Percentiles rank a stretch among this genome's conserved stretches.
Evolutionary conservation across 2,888 invertebrate genomes (phyloP).

Genomic region (Clanis bilineata): DNA sequence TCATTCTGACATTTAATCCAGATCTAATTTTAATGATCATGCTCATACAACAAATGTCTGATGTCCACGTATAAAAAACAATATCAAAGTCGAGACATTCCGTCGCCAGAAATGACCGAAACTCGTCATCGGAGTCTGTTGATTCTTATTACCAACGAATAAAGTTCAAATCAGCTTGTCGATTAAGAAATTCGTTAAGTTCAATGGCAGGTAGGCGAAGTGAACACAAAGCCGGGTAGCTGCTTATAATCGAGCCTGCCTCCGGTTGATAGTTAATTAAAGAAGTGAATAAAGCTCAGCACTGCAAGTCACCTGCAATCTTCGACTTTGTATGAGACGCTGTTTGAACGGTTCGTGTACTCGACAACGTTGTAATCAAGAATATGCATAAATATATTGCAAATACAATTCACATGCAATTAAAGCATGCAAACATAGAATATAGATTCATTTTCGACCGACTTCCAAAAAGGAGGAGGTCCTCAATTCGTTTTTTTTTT

Average conservation of each 20-base stretch:
- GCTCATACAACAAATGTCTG: constrained; percentile 52
- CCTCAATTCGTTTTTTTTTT: too few relatives aligned
- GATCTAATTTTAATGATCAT: constrained; percentile 54
- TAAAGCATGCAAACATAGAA: too few relatives aligned
- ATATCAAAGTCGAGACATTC: constrained; percentile 71
- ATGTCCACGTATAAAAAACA: constrained; percentile 57
- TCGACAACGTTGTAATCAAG: neutral
- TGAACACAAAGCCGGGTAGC: constrained; percentile 74
- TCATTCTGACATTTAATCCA: constrained; percentile 42
- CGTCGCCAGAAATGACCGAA: constrained; percentile 56
- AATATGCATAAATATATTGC: neutral
- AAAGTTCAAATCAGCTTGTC: constrained; percentile 46
- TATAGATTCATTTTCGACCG: too few relatives aligned
- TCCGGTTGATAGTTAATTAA: constrained; percentile 79
- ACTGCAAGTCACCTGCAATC: constrained; percentile 76
- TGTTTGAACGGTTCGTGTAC: constrained; percentile 44
- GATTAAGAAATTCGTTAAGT: constrained; percentile 32
- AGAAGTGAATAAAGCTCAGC: constrained; percentile 73
- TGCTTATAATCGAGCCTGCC: constrained; percentile 77
- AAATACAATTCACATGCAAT: constrained; percentile 7
- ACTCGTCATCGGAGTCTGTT: constrained; percentile 4
- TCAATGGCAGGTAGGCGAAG: constrained; percentile 47
- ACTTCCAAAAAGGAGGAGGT: too few relatives aligned
- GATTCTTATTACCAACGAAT: constrained; percentile 39
- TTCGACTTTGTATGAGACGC: constrained; percentile 48